Conservation (phyloP, 1,140 invertebrate genomes). For the Apolygus lucorum region DNA sequence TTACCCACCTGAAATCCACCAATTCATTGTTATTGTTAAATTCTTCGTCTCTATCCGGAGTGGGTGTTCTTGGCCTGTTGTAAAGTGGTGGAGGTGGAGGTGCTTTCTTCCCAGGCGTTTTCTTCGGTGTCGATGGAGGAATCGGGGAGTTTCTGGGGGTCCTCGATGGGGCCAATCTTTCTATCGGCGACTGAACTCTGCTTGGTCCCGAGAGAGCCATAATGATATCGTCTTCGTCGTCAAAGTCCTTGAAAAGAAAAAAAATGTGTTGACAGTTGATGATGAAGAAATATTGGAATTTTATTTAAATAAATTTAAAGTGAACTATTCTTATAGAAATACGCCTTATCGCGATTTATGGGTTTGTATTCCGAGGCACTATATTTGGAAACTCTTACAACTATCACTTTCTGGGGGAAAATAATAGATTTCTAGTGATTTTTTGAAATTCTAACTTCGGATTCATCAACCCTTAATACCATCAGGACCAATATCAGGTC, state of each 20-base stretch:
- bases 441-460: too few relatives aligned
- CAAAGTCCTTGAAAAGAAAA: conserved; percentile 4
- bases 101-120: not conserved
- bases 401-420: too few relatives aligned
- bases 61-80: not conserved
- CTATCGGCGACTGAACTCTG: not conserved
- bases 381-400: too few relatives aligned
- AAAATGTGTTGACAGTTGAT: too few relatives aligned
- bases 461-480: too few relatives aligned
- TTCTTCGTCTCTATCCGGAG: not conserved
- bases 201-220: not conserved
- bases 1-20: conserved; percentile 1
- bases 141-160: not conserved
- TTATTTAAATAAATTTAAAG: too few relatives aligned
- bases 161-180: not conserved
- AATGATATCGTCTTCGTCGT: not conserved
- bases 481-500: too few relatives aligned
- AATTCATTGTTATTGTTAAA: not conserved
- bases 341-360: too few relatives aligned
- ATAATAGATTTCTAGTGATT: too few relatives aligned
- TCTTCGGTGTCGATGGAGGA: not conserved
- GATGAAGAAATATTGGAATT: too few relatives aligned
- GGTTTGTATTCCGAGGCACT: too few relatives aligned
- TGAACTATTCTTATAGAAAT: too few relatives aligned
- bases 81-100: not conserved